A percentile compares a stretch with the other conserved stretches of the same genome.
Conservation (phyloP, 2,113 vertebrate genomes). For the Epinephelus cyanopodus region DNA sequence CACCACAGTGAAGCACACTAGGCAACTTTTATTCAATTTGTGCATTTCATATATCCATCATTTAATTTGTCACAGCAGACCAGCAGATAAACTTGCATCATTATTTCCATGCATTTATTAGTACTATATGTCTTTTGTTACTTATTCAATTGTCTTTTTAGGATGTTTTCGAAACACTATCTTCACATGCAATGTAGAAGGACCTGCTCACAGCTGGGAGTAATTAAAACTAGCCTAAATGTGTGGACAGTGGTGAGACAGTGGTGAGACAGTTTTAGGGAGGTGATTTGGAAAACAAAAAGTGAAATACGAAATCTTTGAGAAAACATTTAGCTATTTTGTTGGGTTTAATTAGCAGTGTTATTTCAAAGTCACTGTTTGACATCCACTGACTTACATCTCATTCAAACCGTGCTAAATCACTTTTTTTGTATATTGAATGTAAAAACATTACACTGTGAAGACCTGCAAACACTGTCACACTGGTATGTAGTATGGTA, state of each 20-base stretch:
- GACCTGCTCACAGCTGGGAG: slow-evolving; percentile 17
- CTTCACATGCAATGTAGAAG: background rate
- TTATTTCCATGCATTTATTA: background rate
- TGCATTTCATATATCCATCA: background rate
- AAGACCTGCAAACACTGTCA: background rate
- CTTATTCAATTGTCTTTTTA: background rate
- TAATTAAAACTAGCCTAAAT: background rate
- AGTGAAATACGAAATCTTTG: background rate
- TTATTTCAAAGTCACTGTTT: background rate
- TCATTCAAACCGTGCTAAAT: background rate
- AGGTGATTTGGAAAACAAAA: background rate
- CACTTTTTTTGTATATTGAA: background rate
- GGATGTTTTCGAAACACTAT: background rate
- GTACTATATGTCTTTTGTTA: too few relatives aligned
- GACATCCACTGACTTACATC: background rate
- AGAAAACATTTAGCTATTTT: slow-evolving; percentile 4
- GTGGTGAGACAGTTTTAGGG: slow-evolving; percentile 5
- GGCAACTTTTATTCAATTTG: background rate
- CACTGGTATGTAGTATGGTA: too few relatives aligned
- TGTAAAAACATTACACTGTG: background rate
- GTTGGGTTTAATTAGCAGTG: background rate
- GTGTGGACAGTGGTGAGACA: background rate
- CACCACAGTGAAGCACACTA: background rate
- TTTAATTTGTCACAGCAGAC: background rate
- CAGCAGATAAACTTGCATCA: background rate